Conservation (phyloP, 1,140 invertebrate genomes). For the Calycopis cecrops region DNA sequence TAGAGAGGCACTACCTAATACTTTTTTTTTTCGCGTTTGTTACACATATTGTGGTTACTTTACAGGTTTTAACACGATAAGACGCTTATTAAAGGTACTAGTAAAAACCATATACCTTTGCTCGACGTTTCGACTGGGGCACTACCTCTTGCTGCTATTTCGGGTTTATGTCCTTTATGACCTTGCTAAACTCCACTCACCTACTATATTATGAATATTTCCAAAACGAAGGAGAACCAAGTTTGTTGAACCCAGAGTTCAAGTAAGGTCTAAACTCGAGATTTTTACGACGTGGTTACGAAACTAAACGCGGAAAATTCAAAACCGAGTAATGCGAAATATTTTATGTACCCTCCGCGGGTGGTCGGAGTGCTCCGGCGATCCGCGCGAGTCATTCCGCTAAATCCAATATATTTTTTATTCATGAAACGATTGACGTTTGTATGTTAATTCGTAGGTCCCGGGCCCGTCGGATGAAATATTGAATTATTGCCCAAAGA, state of each 20-base stretch:
- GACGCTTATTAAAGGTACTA: no score
- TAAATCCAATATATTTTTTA: conserved; percentile 75
- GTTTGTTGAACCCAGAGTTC: no score
- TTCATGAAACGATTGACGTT: conserved; percentile 74
- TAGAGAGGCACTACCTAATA: no score
- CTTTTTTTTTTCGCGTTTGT: no score
- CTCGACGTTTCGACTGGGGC: no score
- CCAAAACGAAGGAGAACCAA: no score
- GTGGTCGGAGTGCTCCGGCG: neutral
- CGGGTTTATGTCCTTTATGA: neutral
- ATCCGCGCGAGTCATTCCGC: conserved; percentile 48
- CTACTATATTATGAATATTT: neutral
- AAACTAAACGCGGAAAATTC: neutral
- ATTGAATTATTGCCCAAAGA: conserved; percentile 70
- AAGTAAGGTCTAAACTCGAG: no score
- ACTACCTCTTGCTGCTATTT: neutral
- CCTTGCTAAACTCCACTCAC: no score
- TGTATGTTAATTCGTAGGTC: conserved; percentile 73
- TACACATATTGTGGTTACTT: no score
- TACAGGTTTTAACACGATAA: no score
- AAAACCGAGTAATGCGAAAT: conserved; percentile 1
- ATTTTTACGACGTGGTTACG: no score
- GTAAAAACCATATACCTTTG: no score
- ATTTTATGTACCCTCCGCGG: conserved; percentile 3
- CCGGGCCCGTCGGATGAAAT: conserved; percentile 65